Evolutionary conservation across 2,888 invertebrate species (phyloP), one percentile per base, ranked within the genome.

Genomic region (Hecatera dysodea): DNA sequence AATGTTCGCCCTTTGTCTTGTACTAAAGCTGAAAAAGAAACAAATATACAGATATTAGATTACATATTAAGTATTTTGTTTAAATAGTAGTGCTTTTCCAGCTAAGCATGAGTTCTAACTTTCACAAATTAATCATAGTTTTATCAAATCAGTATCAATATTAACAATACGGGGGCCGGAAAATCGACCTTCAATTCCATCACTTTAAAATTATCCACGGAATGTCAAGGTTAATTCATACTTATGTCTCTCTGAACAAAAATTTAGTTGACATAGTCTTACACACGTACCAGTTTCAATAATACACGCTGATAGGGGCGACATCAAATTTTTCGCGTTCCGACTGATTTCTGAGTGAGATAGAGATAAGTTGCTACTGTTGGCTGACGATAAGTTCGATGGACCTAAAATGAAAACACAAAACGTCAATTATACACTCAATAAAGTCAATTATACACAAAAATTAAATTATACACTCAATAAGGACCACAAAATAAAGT

Each of bases 1-100:
- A 98, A 99, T 0, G 98, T 97, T 87, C 98, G 98, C 1, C 98
- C 98, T 81, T 97, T 97, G 83, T 98, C 98, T 90, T 97, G 97
- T 2, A 98, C 97, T 65, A 98, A 96, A 53, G 98, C 98, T 97
- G 80, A 66, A 90, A 59, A 59, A 19, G 22, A 0, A 50, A 24
- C 2, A 50, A 7, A 19, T 52, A 52, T 27, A 3, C 27, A 7
- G 24, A 7, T 2, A 15, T 2, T 29, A 29, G 7, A 1, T 29
- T 29, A 7, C 4, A 7, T 29, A n/a, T n/a, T n/a, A n/a, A n/a
- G n/a, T n/a, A n/a, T n/a, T n/a, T n/a, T n/a, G n/a, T n/a, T n/a
- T 46, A 46, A 22, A 46, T 46, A 22, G 4, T 22, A 11, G 11
- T 2, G 3, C 3, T n/a, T 44, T 44, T 44, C n/a, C 44, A 44